Base-by-base conservation (phyloP, 2,888 invertebrate genomes). In the Aphodius sticticus region DNA sequence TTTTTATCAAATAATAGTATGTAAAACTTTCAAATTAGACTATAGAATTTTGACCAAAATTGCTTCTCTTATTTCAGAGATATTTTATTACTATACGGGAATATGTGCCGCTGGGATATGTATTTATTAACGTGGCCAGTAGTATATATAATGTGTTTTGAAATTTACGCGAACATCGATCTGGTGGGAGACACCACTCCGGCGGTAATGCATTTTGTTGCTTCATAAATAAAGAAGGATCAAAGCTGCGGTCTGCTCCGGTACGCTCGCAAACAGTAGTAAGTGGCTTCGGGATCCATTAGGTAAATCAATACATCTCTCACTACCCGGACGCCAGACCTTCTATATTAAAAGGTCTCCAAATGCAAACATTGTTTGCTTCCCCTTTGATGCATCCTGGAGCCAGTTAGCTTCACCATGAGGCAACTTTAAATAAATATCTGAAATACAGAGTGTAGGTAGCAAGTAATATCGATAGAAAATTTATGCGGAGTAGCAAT, bases 171-270 rank as follows among this genome's bases (percentile, higher is more conserved):
- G 53, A 9, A 53, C 53, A 53, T 53, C 53, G 12, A 53, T 53
- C 53, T 53, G 53, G 53, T 53, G 53, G 53, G 9, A 12, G 53
- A 53, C 12, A 1, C 53, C 53, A 53, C 9, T 12, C 53, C 74
- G 74, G 77, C 75, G 70, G 69, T 81, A 84, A 83, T 84, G 82
- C 82, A 85, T 84, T 85, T 84, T 85, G 84, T 83, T 82, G 84
- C 82, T 83, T 84, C 84, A 84, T 85, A 86, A 86, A 86, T 85
- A 85, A 85, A 84, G 82, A 82, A 82, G 85, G 85, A 86, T 86
- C 86, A 86, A 84, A 85, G 84, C 83, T 77, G 79, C 81, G 82
- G 83, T 82, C 83, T 81, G 80, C 82, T 80, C 80, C 74, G 6
- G 36, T 74, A 81, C 81, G 81, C 83, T 83, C 83, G 83, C 84